These are phyloP conservation scores for Agapornis canus DNA, from an alignment of 2,797 vertebrate genomes.

Conservation along the genomic window DNA sequence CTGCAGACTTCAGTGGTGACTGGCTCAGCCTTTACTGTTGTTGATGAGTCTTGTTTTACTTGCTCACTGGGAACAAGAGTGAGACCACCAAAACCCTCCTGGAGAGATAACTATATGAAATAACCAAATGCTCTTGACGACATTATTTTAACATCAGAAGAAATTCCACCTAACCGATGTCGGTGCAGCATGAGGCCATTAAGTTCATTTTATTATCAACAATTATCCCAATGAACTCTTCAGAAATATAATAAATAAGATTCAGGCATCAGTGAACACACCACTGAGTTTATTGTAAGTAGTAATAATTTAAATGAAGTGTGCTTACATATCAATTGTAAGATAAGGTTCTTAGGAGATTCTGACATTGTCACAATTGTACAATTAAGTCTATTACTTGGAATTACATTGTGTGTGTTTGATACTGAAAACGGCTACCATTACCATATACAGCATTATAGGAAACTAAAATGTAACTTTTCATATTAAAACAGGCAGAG, in stretches of 20 bases:
- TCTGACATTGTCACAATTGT: slow-evolving; percentile 45
- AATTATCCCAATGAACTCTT: background rate
- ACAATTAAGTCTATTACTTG: slow-evolving; percentile 41
- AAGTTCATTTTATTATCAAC: background rate
- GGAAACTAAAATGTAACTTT: slow-evolving; percentile 46
- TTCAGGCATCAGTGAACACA: slow-evolving; percentile 64
- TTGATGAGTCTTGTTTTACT: background rate
- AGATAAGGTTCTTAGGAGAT: slow-evolving; percentile 29
- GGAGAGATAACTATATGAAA: background rate
- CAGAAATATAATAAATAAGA: slow-evolving; percentile 60
- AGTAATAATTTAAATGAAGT: slow-evolving; percentile 29
- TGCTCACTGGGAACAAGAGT: background rate
- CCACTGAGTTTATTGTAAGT: slow-evolving; percentile 66
- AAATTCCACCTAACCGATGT: background rate
- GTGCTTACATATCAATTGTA: slow-evolving; percentile 51
- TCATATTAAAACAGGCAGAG: slow-evolving; percentile 51
- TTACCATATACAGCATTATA: slow-evolving; percentile 53
- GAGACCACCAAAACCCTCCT: background rate
- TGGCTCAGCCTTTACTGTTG: background rate
- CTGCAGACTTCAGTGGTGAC: background rate
- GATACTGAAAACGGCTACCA: slow-evolving; percentile 35
- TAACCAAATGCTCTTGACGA: background rate
- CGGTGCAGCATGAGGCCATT: background rate
- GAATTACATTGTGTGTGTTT: slow-evolving; percentile 53
- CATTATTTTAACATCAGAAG: background rate